These are phyloP conservation scores for Palythoa grandiflora DNA, from an alignment of 92 coral and sea anemone species.

Conservation along the genomic window DNA sequence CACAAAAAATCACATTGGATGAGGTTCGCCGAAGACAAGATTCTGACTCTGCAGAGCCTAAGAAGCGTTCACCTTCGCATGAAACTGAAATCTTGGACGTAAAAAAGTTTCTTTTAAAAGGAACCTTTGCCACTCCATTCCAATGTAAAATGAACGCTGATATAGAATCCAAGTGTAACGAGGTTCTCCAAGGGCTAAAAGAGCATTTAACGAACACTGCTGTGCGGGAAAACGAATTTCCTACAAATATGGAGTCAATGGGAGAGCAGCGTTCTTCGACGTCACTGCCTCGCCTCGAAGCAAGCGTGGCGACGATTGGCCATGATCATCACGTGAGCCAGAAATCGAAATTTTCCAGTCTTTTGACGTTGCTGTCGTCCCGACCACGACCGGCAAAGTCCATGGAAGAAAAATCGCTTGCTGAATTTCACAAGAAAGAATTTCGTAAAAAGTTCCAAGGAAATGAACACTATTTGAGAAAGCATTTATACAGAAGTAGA, in stretches of 20 bases:
- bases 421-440: slow-evolving; percentile 87
- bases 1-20: background rate
- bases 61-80: background rate
- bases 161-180: background rate
- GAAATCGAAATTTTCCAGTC: slow-evolving; percentile 74
- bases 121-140: slow-evolving; percentile 9
- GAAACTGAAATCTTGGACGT: background rate
- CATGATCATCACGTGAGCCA: slow-evolving; percentile 27
- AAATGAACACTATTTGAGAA: slow-evolving; percentile 85
- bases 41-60: background rate
- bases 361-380: slow-evolving; percentile 73
- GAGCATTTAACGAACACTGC: slow-evolving; percentile 3
- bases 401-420: slow-evolving; percentile 70
- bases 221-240: background rate
- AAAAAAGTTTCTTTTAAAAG: slow-evolving; percentile 14
- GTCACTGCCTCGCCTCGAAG: background rate
- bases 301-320: background rate
- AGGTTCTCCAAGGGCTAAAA: background rate
- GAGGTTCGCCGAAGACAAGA: background rate
- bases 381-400: slow-evolving; percentile 65
- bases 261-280: background rate
- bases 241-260: background rate
- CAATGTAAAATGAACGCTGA: slow-evolving; percentile 20
- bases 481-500: slow-evolving; percentile 81
- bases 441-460: slow-evolving; percentile 90